phyloP scores from a whole-genome alignment of 1,140 invertebrate genomes.

The Calycopis cecrops region DNA sequence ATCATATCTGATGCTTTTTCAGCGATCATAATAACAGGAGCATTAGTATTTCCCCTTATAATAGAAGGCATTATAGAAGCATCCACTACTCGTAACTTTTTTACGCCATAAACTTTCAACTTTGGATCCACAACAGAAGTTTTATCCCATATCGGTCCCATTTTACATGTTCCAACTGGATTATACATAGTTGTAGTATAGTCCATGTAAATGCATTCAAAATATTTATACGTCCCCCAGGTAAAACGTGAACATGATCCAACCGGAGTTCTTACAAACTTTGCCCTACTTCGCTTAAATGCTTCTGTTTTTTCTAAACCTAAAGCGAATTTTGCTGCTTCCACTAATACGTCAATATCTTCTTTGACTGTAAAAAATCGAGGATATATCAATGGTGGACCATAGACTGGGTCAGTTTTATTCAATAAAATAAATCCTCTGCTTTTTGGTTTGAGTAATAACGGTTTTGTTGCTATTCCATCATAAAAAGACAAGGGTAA shows the following conservation, averaged over 20 bases:
- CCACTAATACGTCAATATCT: too few species aligned
- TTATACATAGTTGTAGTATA: slow-evolving; percentile 86
- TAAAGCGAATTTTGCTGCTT: too few species aligned
- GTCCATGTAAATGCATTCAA: too few species aligned
- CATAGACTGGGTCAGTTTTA: slow-evolving; percentile 78
- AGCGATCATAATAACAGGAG: slow-evolving; percentile 78
- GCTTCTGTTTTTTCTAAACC: too few species aligned
- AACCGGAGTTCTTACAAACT: too few species aligned
- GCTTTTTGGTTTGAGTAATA: slow-evolving; percentile 82
- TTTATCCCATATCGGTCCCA: slow-evolving; percentile 82
- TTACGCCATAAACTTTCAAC: slow-evolving; percentile 81
- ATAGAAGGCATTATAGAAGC: slow-evolving; percentile 83
- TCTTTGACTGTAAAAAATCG: too few species aligned
- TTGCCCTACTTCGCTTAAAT: too few species aligned
- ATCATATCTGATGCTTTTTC: slow-evolving; percentile 78
- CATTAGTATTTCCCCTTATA: slow-evolving; percentile 77
- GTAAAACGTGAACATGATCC: too few species aligned
- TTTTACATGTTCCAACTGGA: slow-evolving; percentile 88
- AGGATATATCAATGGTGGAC: slow-evolving; percentile 86
- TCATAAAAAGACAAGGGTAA: slow-evolving; percentile 67
- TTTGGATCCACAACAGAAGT: slow-evolving; percentile 82
- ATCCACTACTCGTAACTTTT: slow-evolving; percentile 59
- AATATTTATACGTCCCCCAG: too few species aligned
- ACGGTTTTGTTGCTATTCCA: slow-evolving; percentile 62
- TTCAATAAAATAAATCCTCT: slow-evolving; percentile 80